Base-by-base conservation (phyloP, 2,113 vertebrate species). In the Macroglossus sobrinus region DNA sequence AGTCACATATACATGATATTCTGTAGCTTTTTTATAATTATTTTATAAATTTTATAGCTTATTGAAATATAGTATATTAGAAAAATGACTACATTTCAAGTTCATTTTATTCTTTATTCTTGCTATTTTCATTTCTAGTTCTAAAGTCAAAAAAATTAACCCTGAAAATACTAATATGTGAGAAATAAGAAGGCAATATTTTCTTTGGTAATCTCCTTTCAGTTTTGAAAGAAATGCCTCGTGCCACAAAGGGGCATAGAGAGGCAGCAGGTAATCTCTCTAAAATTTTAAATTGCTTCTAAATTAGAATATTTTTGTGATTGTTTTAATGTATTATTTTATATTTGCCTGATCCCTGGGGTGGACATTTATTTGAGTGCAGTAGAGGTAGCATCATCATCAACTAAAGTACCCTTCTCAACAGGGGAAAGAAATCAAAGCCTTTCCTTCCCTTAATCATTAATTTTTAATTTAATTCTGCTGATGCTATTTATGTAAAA, bases 401-500 rank as follows among this genome's bases (percentile, higher is more conserved):
- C 78, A 92, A 55, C 79, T 95, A 84, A 95, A 97, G 74, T 95
- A 61, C 28, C 75, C 21, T 95, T 75, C 88, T 76, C 96, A 94
- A 84, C 47, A 84, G 84, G 75, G 47, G 57, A 47, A 94, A 82
- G 90, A 96, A 96, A 95, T 96, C 91, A 97, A 97, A 97, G 85
- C 35, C 45, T 94, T 80, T 92, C 28, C 18, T 96, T 92, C 91
- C 68, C 75, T 89, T 84, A 88, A 97, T 93, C 79, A 91, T 95
- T 95, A 96, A 96, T 91, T 94, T 96, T 43, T 81, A 69, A 22
- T 68, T 96, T 80, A 89, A 92, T 94, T 96, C 71, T 96, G 76
- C 90, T 95, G 47, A 81, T 85, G 47, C 55, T 64, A 71, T 90
- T 96, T 78, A 61, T 93, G 96, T 92, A n/a, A 90, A 80, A 15